Evolutionary conservation across 2,797 vertebrate genomes (phyloP), one percentile per base, ranked within the genome.

Genomic region (Danio jaintianensis): DNA sequence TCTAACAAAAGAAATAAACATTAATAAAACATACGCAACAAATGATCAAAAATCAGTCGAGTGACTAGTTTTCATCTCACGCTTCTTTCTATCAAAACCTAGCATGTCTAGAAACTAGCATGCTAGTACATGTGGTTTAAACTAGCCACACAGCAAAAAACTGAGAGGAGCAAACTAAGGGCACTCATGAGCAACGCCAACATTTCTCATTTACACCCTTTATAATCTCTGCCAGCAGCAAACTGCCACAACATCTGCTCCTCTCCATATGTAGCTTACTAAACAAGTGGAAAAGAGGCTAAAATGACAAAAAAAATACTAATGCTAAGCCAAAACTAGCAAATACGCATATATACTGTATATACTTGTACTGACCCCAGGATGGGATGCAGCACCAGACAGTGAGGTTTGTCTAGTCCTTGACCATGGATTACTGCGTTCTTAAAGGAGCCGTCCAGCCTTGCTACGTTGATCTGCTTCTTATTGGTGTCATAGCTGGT

Each of bases 391-490:
- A 96, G 92, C 7, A 97, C 96, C 77, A 99, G 90, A 86, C 96
- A 96, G 59, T 98, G 97, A 1, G 98, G 98, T 75, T 98, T 98
- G 85, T 98, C 97, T 89, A 99, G 91, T 12, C 96, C 96, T 87
- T 98, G 97, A 12, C 96, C 96, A 87, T 98, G 97, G 82, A 99
- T 96, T 78, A 99, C 95, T 0, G 96, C 97, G 0, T 98, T 99
- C 91, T 98, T 99, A 90, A 99, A 99, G 78, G 97, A 99, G 38
- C 98, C 98, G 0, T 99, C 98, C 81, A 99, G 92, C 45, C 96
- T 90, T 40, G 97, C 98, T 85, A 99, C 97, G 0, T 98, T 99
- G 88, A 99, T 98, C 91, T 99, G 98, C 90, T 97, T 99, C 91
- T 98, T 98, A 89, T 96, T 97, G 81, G 95, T 93, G 0, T 99